Evolutionary conservation across 2,888 invertebrate genomes (phyloP).

Genomic region (Periphyllus acericola): DNA sequence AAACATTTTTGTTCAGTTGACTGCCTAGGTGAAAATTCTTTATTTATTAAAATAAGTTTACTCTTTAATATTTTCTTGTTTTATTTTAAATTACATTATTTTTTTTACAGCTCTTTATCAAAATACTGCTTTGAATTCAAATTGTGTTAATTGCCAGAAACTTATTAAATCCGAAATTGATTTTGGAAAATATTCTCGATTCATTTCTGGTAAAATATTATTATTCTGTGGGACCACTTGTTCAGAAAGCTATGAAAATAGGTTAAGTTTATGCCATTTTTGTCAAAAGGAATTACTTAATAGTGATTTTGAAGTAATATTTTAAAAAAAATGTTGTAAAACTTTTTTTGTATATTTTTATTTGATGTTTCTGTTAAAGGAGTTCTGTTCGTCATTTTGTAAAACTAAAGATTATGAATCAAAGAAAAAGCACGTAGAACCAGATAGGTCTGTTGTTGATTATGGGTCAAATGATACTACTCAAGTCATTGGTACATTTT

Average conservation of each 20-base stretch:
- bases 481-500: slow-evolving; percentile 13
- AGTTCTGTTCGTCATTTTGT: slow-evolving; percentile 57
- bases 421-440: slow-evolving; percentile 45
- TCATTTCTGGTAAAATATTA: slow-evolving; percentile 90
- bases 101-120: slow-evolving; percentile 74
- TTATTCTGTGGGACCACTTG: slow-evolving; percentile 92
- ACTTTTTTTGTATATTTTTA: not conserved
- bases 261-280: slow-evolving; percentile 89
- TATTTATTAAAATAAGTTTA: slow-evolving; percentile 22
- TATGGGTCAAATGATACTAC: slow-evolving; percentile 1
- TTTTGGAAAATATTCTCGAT: slow-evolving; percentile 90
- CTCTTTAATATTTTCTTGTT: not conserved
- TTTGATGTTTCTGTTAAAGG: slow-evolving; percentile 1
- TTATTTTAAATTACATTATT: slow-evolving; percentile 28
- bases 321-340: not conserved
- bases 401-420: slow-evolving; percentile 60
- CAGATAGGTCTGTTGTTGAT: slow-evolving; percentile 29
- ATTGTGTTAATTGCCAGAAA: slow-evolving; percentile 84
- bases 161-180: slow-evolving; percentile 78
- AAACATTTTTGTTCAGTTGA: slow-evolving; percentile 63
- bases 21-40: slow-evolving; percentile 57
- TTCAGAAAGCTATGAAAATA: slow-evolving; percentile 88
- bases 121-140: slow-evolving; percentile 75
- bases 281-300: slow-evolving; percentile 74
- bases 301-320: slow-evolving; percentile 31